Conservation (phyloP, 2,113 vertebrate species). For the Monopterus albus region DNA sequence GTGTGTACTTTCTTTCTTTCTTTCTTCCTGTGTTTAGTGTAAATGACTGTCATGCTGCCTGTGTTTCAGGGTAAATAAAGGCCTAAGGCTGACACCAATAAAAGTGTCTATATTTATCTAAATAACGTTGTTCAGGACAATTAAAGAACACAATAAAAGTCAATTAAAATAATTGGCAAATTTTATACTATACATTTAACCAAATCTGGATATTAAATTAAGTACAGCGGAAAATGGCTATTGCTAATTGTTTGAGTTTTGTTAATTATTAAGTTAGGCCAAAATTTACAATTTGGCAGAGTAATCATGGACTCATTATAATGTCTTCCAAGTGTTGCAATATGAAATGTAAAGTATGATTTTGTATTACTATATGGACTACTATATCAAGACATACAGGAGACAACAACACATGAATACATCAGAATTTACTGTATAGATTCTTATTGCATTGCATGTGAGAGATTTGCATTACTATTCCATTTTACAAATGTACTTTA, state of each 20-base stretch:
- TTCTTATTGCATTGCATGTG: background rate
- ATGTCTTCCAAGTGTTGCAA: background rate
- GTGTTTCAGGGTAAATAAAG: slow-evolving; percentile 82
- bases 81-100: slow-evolving; percentile 59
- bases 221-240: too few relatives aligned
- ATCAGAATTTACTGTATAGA: background rate
- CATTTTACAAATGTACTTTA: too few relatives aligned
- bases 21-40: slow-evolving; percentile 67
- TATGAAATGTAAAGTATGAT: too few relatives aligned
- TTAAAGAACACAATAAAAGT: slow-evolving; percentile 5
- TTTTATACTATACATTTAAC: background rate
- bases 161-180: background rate
- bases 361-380: background rate
- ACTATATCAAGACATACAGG: background rate
- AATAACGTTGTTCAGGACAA: slow-evolving; percentile 19
- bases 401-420: background rate
- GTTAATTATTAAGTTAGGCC: background rate
- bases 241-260: too few relatives aligned
- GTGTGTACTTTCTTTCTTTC: background rate
- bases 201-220: background rate
- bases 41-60: slow-evolving; percentile 78
- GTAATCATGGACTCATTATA: background rate
- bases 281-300: background rate
- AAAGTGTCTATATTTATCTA: slow-evolving; percentile 43
- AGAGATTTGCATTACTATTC: too few relatives aligned